Evolutionary conservation across 2,888 invertebrate species (phyloP), one percentile per base, ranked within the genome.

Genomic region (Glyphotaelius pellucidus): DNA sequence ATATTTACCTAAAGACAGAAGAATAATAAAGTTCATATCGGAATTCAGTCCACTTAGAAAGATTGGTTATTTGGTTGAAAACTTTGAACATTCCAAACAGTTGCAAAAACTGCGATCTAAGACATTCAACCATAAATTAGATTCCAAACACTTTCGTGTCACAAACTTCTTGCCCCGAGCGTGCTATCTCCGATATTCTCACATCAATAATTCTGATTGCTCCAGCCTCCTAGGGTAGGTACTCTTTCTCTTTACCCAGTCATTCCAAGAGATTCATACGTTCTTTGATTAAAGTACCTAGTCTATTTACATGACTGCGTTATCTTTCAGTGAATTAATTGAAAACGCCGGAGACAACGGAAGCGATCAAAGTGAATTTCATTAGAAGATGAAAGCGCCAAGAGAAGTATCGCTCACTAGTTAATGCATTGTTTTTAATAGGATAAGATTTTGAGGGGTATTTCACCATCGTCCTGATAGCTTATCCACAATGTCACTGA

Each of bases 201-300:
- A 67, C 90, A 90, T 90, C 80, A 90, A 90, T 90, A 90, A 90
- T 90, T 90, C 84, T 15, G 90, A 90, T 90, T 67, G 90, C 67
- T 80, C 38, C 42, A 38, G 83, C 83, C 32, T 35, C 83, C 32
- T 14, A 15, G 25, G 7, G 42, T 38, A 38, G 42, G 32, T 7
- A 25, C 25, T 67, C 67, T 67, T 67, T 67, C 67, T 67, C n/a
- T 67, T 67, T 35, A 32, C 81, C 19, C 15, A 81, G 15, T 32
- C 31, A 15, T 15, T 25, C 83, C 35, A n/a, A 83, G 83, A 83
- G 83, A 38, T 35, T 3, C 83, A 38, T 32, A 32, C 83, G 35
- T 38, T 32, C 83, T 31, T 83, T 67, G 67, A 67, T 67, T 67
- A 67, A 9, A 67, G 67, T 67, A 67, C 47, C 47, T 0, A 9